Conservation (phyloP, 2,888 invertebrate genomes). For the Oxytorus armatus region DNA sequence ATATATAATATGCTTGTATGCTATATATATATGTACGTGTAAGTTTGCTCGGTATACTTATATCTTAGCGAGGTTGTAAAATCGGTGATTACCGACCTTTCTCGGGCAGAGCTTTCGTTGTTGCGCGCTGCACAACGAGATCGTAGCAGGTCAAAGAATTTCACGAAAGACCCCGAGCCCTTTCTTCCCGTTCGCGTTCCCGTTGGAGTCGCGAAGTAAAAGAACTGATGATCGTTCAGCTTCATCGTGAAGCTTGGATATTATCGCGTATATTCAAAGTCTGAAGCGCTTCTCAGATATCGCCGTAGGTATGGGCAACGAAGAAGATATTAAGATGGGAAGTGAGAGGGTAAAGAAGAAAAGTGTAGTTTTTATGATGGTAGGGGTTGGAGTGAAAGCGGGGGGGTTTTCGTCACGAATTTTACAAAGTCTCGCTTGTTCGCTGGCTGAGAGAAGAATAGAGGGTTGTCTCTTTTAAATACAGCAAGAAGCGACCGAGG, state of each 20-base stretch:
- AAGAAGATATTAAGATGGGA: slow-evolving; percentile 34
- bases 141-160: slow-evolving; percentile 49
- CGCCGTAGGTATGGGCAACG: background rate
- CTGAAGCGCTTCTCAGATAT: slow-evolving; percentile 23
- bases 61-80: slow-evolving; percentile 53
- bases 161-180: slow-evolving; percentile 39
- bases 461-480: slow-evolving; percentile 43
- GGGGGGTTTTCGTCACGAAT: slow-evolving; percentile 42
- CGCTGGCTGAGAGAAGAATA: slow-evolving; percentile 5
- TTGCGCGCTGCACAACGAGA: slow-evolving; percentile 51
- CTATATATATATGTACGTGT: background rate
- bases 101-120: slow-evolving; percentile 20
- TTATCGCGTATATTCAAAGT: slow-evolving; percentile 55
- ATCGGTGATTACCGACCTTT: slow-evolving; percentile 65
- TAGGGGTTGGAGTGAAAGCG: no score
- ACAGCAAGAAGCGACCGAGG: slow-evolving; percentile 4
- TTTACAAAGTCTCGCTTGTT: slow-evolving; percentile 30
- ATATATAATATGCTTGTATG: slow-evolving; percentile 36
- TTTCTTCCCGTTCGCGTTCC: slow-evolving; percentile 4
- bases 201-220: slow-evolving; percentile 13
- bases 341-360: slow-evolving; percentile 15
- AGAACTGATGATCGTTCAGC: slow-evolving; percentile 46
- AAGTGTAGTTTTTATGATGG: no score
- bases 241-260: slow-evolving; percentile 33
- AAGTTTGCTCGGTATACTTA: slow-evolving; percentile 22